Evolutionary conservation across 2,113 vertebrate species (phyloP).

Genomic region (Sitta europaea): DNA sequence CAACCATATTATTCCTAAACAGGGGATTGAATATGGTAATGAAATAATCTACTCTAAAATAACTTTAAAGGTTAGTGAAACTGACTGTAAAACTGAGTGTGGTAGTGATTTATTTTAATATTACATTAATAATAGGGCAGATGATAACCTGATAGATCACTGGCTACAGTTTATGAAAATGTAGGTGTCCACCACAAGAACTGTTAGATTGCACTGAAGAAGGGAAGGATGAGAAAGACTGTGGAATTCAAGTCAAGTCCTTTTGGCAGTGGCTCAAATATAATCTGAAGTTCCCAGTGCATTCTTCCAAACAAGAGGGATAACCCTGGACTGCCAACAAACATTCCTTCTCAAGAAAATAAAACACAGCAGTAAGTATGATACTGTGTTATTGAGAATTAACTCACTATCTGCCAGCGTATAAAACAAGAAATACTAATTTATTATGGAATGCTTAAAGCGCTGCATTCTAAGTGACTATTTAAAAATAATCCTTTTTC

Average conservation of each 20-base stretch:
- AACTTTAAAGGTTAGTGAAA: conserved; percentile 11
- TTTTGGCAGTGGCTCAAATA: conserved; percentile 23
- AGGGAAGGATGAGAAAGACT: background rate
- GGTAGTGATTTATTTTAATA: background rate
- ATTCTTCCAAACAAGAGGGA: conserved; percentile 28
- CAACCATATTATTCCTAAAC: background rate
- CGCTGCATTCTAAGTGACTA: background rate
- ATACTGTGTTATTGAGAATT: background rate
- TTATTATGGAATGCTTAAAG: background rate
- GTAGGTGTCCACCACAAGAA: background rate
- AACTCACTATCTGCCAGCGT: background rate
- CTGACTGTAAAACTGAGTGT: background rate
- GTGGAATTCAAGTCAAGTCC: background rate
- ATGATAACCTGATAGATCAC: background rate
- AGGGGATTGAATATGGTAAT: background rate
- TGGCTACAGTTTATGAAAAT: background rate
- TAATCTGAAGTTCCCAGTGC: conserved; percentile 42
- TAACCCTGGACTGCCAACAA: conserved; percentile 27
- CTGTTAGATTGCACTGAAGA: background rate
- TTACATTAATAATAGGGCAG: background rate
- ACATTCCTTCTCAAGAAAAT: conserved; percentile 9
- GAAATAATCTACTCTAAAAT: conserved; percentile 1
- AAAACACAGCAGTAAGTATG: background rate
- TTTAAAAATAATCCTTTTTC: background rate
- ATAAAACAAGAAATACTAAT: background rate